Conservation (phyloP, 2,888 invertebrate genomes). For the Lithophane socia region DNA sequence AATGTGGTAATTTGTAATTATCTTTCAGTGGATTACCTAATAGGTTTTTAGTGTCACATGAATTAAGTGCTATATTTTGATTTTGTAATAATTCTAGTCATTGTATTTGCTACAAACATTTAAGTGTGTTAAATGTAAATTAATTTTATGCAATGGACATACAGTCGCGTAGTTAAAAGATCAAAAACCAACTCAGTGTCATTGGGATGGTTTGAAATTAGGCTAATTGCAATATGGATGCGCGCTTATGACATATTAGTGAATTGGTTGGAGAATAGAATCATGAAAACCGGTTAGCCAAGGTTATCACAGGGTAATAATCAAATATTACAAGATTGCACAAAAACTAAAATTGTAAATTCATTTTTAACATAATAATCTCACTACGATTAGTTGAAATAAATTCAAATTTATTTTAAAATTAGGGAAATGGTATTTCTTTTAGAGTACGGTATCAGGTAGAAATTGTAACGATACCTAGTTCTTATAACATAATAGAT, state of each 20-base stretch:
- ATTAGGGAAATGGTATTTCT: slow-evolving; percentile 53
- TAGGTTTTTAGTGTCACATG: slow-evolving; percentile 51
- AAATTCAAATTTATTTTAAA: slow-evolving; percentile 53
- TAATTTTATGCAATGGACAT: slow-evolving; percentile 63
- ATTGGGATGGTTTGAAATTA: slow-evolving; percentile 24
- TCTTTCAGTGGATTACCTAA: slow-evolving; percentile 33
- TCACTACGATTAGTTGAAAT: slow-evolving; percentile 54
- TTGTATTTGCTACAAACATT: slow-evolving; percentile 79
- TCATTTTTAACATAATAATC: slow-evolving; percentile 52
- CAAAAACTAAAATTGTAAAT: slow-evolving; percentile 70
- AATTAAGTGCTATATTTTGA: slow-evolving; percentile 66
- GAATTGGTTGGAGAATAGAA: slow-evolving; percentile 58
- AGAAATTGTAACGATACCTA: slow-evolving; percentile 56
- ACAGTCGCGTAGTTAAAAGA: slow-evolving; percentile 46
- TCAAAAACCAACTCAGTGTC: slow-evolving; percentile 17
- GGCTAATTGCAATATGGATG: slow-evolving; percentile 18
- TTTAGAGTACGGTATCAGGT: slow-evolving; percentile 60
- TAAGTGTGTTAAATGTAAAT: slow-evolving; percentile 72
- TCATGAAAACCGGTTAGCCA: slow-evolving; percentile 75
- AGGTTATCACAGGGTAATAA: slow-evolving; percentile 85
- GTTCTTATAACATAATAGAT: slow-evolving; percentile 41
- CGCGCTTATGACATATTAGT: slow-evolving; percentile 42
- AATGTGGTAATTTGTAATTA: slow-evolving; percentile 44
- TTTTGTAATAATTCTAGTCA: slow-evolving; percentile 83
- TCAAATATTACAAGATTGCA: slow-evolving; percentile 71